phyloP scores from a whole-genome alignment of 2,113 vertebrate species.

The Chinchilla lanigera region DNA sequence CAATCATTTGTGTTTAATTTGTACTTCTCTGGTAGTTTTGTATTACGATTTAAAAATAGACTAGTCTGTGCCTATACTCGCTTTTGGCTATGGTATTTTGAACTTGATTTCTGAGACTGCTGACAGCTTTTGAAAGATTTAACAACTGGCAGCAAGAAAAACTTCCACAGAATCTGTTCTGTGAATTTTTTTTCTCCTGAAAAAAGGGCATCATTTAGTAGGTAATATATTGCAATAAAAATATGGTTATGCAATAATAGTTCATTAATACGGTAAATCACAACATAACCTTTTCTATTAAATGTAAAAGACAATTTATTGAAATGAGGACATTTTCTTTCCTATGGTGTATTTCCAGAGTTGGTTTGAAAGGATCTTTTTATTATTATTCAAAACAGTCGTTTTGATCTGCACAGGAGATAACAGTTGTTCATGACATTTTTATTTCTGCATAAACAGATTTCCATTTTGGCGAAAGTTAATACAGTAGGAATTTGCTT shows the following conservation, averaged over 20 bases:
- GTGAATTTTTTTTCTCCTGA: slow-evolving; percentile 73
- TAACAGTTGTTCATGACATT: slow-evolving; percentile 83
- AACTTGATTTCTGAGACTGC: slow-evolving; percentile 88
- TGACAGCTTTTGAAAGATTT: slow-evolving; percentile 90
- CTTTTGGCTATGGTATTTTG: slow-evolving; percentile 85
- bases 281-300: slow-evolving; percentile 83
- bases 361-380: slow-evolving; percentile 71
- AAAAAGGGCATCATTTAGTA: slow-evolving; percentile 84
- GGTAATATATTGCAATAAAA: slow-evolving; percentile 89
- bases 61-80: slow-evolving; percentile 78
- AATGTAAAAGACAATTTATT: slow-evolving; percentile 82
- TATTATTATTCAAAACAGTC: slow-evolving; percentile 83
- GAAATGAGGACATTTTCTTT: slow-evolving; percentile 82
- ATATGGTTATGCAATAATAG: slow-evolving; percentile 87
- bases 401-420: slow-evolving; percentile 83
- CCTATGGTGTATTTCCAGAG: slow-evolving; percentile 55
- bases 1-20: slow-evolving; percentile 84
- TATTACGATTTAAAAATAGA: slow-evolving; percentile 87
- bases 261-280: slow-evolving; percentile 88
- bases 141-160: slow-evolving; percentile 87
- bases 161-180: slow-evolving; percentile 83
- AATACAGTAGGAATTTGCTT: slow-evolving; percentile 81
- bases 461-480: slow-evolving; percentile 82
- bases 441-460: slow-evolving; percentile 86
- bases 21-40: slow-evolving; percentile 80